phyloP scores from a whole-genome alignment of 2,888 invertebrate species.

The Nymphalis polychloros region DNA sequence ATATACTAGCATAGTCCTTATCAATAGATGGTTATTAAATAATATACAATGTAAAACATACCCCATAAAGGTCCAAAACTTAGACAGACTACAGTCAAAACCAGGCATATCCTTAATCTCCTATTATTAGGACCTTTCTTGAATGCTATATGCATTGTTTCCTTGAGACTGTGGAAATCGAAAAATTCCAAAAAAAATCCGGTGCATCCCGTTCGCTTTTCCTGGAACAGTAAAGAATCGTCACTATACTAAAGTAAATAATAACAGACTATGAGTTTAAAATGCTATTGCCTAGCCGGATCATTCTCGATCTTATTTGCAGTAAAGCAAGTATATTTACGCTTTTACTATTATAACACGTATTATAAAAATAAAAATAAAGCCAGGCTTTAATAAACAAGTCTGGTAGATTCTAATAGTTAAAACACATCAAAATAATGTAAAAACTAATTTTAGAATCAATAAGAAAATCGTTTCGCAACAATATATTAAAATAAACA shows the following conservation, averaged over 20 bases:
- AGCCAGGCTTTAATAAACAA: too few relatives aligned
- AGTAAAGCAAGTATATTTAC: too few relatives aligned
- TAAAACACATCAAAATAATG: not conserved
- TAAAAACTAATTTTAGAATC: not conserved
- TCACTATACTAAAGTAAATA: too few relatives aligned
- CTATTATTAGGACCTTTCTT: conserved; percentile 72
- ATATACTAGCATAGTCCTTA: not conserved
- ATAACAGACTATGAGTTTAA: too few relatives aligned
- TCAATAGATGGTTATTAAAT: not conserved
- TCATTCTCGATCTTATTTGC: too few relatives aligned
- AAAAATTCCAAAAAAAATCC: conserved; percentile 72
- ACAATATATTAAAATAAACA: conserved; percentile 21
- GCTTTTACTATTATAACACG: too few relatives aligned
- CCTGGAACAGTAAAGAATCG: conserved; percentile 49
- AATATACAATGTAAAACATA: conserved; percentile 46
- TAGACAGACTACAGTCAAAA: conserved; percentile 64
- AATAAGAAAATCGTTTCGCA: conserved; percentile 22
- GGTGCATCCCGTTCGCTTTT: conserved; percentile 53
- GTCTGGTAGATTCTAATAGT: too few relatives aligned
- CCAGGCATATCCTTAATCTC: conserved; percentile 63
- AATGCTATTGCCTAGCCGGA: not conserved
- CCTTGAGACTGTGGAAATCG: conserved; percentile 71
- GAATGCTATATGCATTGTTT: conserved; percentile 77
- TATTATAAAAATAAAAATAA: too few relatives aligned
- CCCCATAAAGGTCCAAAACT: conserved; percentile 73